Evolutionary conservation across 2,113 vertebrate species (phyloP), one percentile per base, ranked within the genome.

Genomic region (Elachura formosa): DNA sequence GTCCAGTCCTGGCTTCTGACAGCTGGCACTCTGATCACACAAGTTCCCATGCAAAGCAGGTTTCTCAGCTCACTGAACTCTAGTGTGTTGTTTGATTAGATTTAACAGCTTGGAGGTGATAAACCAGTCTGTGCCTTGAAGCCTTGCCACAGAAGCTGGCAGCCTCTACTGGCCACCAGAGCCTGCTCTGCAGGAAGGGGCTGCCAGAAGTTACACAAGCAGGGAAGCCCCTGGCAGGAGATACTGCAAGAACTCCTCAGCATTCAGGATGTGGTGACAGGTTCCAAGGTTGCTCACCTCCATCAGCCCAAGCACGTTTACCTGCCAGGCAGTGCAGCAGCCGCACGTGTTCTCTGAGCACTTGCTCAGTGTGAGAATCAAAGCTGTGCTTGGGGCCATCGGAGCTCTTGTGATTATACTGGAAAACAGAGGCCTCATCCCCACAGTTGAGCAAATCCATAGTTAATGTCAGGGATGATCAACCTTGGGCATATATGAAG

Each of bases 381-480:
- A 82, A 87, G 79, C 48, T 61, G 36, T 29, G 75, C 93, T 83
- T 21, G 45, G 61, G 82, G 84, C 85, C 48, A 52, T 80, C 84
- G 67, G 68, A 96, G 46, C 67, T 94, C 75, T 33, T 56, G 45
- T 77, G 87, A 91, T 77, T 64, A 36, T 8, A n/a, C 58, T 61
- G 75, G 56, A 91, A 82, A 85, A 68, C 74, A 85, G 56, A 81
- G 54, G 54, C 89, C 71, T 72, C 3, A 0, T 87, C 77, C 88
- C 67, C 0, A 0, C 67, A 64, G 58, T 1, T 79, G 58, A 84
- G 80, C 62, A 95, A 84, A 79, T 66, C 72, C 11, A 1, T 88
- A 66, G 84, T 90, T 95, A 67, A 54, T 63, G 46, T 52, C 2
- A 14, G 48, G 45, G 84, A 55, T 52, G 38, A 63, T 82, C 62